phyloP scores from a whole-genome alignment of 2,113 vertebrate species.

The Anarrhichthys ocellatus region DNA sequence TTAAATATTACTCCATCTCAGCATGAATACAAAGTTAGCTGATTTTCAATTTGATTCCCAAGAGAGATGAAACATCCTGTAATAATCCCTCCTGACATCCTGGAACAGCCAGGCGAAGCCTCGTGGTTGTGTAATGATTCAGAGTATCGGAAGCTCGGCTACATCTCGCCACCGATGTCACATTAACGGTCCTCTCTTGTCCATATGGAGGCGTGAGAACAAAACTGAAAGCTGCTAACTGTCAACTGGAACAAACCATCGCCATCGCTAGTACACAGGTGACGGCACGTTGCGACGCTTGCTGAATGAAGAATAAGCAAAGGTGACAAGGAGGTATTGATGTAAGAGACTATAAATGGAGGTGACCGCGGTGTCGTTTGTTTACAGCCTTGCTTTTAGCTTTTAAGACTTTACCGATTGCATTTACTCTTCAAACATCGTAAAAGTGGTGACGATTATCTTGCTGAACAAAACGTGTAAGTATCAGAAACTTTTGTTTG shows the following conservation, averaged over 20 bases:
- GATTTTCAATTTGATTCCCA: not conserved
- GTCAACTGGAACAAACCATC: not conserved
- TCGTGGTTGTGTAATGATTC: conserved; percentile 13
- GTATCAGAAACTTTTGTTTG: too few species aligned
- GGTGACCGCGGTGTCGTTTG: too few species aligned
- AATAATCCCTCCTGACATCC: not conserved
- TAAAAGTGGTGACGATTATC: too few species aligned
- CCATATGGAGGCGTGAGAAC: not conserved
- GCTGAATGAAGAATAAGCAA: conserved; percentile 35
- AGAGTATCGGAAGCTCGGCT: not conserved
- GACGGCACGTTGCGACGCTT: conserved; percentile 34
- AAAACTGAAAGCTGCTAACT: not conserved
- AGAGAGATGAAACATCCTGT: not conserved
- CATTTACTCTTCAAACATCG: too few species aligned
- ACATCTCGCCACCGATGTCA: conserved; percentile 20
- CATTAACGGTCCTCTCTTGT: conserved; percentile 23
- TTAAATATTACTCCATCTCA: not conserved
- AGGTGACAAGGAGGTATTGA: conserved; percentile 65
- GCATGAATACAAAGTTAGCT: not conserved
- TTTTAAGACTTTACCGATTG: too few species aligned
- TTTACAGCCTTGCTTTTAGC: not conserved
- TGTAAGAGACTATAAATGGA: conserved; percentile 58
- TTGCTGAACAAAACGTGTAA: too few species aligned
- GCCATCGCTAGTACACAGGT: conserved; percentile 16
- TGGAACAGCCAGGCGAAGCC: not conserved